Conservation (phyloP, 2,113 vertebrate genomes). For the Apeltes quadracus region DNA sequence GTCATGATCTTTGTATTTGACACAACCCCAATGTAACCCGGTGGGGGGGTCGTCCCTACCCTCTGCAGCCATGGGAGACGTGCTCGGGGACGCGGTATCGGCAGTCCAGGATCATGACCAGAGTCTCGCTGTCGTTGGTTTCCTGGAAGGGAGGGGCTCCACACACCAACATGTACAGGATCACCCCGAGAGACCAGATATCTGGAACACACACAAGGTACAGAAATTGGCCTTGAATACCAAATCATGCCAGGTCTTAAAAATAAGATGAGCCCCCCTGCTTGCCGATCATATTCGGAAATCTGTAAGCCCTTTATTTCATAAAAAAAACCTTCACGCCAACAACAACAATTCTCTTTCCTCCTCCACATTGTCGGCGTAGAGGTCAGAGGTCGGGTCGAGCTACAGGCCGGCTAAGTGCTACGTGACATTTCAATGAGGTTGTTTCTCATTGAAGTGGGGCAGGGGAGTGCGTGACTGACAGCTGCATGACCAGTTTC, state of each 20-base stretch:
- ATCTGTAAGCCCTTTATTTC: neutral
- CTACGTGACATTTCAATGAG: neutral
- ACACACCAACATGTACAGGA: slow-evolving; percentile 91
- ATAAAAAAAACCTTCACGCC: too few relatives aligned
- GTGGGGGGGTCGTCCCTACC: slow-evolving; percentile 81
- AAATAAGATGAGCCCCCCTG: slow-evolving; percentile 40
- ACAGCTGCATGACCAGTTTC: slow-evolving; percentile 30
- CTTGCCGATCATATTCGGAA: slow-evolving; percentile 25
- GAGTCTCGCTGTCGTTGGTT: slow-evolving; percentile 91
- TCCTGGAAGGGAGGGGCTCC: slow-evolving; percentile 90
- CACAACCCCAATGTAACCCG: neutral
- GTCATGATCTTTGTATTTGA: neutral
- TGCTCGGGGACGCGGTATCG: slow-evolving; percentile 83
- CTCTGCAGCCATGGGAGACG: slow-evolving; percentile 82
- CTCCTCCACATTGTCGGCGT: neutral
- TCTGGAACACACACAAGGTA: slow-evolving; percentile 77
- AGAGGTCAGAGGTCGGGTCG: slow-evolving; percentile 6
- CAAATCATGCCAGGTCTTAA: slow-evolving; percentile 20
- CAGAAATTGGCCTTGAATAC: slow-evolving; percentile 24
- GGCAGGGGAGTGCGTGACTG: neutral
- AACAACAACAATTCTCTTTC: neutral
- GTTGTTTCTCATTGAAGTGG: slow-evolving; percentile 9
- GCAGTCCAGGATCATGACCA: slow-evolving; percentile 93
- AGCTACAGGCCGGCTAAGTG: too few relatives aligned
- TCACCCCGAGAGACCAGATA: slow-evolving; percentile 91